phyloP scores from a whole-genome alignment of 2,113 vertebrate species.

The Fulica atra region DNA sequence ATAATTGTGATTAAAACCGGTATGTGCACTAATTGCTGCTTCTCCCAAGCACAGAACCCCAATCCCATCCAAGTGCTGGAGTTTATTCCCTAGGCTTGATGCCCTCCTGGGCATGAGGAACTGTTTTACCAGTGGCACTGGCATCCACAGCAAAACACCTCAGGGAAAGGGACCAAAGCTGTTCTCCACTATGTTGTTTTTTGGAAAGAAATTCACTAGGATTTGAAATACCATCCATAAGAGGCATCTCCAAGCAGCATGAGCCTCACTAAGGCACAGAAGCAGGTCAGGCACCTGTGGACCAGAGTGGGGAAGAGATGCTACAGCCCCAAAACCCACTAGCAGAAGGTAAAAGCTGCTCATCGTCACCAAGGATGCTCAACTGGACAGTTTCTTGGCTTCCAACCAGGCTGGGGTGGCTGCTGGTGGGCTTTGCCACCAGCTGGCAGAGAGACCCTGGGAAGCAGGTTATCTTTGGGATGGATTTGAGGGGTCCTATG shows the following conservation, averaged over 20 bases:
- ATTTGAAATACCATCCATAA: neutral
- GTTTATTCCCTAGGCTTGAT: neutral
- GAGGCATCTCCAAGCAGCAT: fast-evolving
- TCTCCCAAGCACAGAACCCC: neutral
- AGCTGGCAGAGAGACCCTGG: neutral
- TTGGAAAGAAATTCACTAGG: neutral
- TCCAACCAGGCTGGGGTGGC: fast-evolving
- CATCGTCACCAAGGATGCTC: neutral
- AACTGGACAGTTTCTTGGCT: neutral
- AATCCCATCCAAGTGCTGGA: neutral
- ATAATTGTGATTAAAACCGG: neutral
- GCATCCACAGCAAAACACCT: neutral
- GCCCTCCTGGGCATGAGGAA: neutral
- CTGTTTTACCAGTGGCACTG: neutral
- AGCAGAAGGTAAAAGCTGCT: neutral
- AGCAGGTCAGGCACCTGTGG: neutral
- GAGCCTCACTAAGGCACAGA: fast-evolving
- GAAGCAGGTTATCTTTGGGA: neutral
- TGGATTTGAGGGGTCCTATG: neutral
- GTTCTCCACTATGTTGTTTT: neutral
- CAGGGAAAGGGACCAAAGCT: neutral
- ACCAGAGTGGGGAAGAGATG: neutral
- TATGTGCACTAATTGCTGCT: fast-evolving
- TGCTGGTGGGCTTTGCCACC: neutral
- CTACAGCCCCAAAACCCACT: fast-evolving